Evolutionary conservation across 2,797 vertebrate species (phyloP).

Genomic region (Catharus ustulatus): DNA sequence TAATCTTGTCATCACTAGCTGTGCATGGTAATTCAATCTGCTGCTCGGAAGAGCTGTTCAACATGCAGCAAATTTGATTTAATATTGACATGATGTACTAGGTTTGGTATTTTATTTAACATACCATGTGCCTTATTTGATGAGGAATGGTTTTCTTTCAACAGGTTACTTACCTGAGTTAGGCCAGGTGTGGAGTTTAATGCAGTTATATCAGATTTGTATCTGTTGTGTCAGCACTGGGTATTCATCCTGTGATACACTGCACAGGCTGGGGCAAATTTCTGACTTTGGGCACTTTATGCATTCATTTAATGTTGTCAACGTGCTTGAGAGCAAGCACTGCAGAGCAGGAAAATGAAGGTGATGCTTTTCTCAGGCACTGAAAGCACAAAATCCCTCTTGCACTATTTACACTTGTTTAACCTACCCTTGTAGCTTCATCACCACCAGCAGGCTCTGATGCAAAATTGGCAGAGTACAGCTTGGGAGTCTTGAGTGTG

Average conservation of each 20-base stretch:
- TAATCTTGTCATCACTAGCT: slow-evolving; percentile 59
- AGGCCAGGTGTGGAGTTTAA: neutral
- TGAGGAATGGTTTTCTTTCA: slow-evolving; percentile 29
- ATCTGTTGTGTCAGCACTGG: neutral
- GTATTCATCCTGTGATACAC: neutral
- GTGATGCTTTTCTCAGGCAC: neutral
- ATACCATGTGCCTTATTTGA: slow-evolving; percentile 31
- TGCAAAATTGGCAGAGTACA: neutral
- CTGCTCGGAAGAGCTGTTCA: slow-evolving; percentile 18
- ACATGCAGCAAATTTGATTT: slow-evolving; percentile 48
- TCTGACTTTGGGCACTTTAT: neutral
- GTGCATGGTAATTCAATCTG: slow-evolving; percentile 62
- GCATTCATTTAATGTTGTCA: neutral
- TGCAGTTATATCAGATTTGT: neutral
- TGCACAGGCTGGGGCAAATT: neutral
- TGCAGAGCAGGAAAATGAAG: neutral
- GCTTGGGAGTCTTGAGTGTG: rapidly evolving
- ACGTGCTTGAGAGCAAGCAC: neutral
- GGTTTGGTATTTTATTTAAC: slow-evolving; percentile 30
- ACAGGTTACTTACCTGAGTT: neutral
- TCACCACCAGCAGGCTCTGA: neutral
- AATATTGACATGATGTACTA: slow-evolving; percentile 56
- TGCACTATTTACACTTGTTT: neutral
- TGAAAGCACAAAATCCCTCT: neutral
- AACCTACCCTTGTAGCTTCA: neutral